Conservation (phyloP, 2,797 vertebrate species). For the Crotalus adamanteus region DNA sequence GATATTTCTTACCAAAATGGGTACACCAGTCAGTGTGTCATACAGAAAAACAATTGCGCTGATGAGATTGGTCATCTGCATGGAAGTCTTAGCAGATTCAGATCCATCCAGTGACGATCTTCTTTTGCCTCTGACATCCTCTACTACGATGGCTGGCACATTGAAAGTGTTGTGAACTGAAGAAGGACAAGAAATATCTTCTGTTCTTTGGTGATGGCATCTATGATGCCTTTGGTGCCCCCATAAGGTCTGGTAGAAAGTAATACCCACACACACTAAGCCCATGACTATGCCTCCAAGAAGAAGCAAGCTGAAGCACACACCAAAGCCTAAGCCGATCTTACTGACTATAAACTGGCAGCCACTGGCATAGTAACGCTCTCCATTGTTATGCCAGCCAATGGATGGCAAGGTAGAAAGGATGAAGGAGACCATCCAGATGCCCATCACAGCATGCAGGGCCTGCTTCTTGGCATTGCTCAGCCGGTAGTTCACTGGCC, state of each 20-base stretch:
- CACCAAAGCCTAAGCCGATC: slow-evolving; percentile 79
- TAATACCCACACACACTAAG: slow-evolving; percentile 77
- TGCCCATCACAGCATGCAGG: slow-evolving; percentile 77
- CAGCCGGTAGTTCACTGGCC: slow-evolving; percentile 81
- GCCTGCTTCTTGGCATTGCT: slow-evolving; percentile 82
- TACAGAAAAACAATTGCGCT: slow-evolving; percentile 82
- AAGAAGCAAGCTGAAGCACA: slow-evolving; percentile 79
- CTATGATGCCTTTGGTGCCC: slow-evolving; percentile 62
- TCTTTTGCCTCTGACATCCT: slow-evolving; percentile 79
- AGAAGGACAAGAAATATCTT: slow-evolving; percentile 64
- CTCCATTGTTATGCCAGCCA: slow-evolving; percentile 80
- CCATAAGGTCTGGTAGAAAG: slow-evolving; percentile 80
- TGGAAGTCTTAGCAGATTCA: slow-evolving; percentile 79
- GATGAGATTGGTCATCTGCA: slow-evolving; percentile 82
- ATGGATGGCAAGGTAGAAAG: slow-evolving; percentile 80
- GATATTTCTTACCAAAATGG: slow-evolving; percentile 77
- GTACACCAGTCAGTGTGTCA: slow-evolving; percentile 78
- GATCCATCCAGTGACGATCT: slow-evolving; percentile 80
- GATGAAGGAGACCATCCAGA: slow-evolving; percentile 83
- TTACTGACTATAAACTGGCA: slow-evolving; percentile 83
- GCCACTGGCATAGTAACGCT: slow-evolving; percentile 77
- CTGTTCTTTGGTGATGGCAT: slow-evolving; percentile 68
- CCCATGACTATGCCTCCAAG: slow-evolving; percentile 79
- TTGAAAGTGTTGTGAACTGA: slow-evolving; percentile 73
- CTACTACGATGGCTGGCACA: slow-evolving; percentile 80